Evolutionary conservation across 2,797 vertebrate species (phyloP).

Genomic region (Aratinga solstitialis): DNA sequence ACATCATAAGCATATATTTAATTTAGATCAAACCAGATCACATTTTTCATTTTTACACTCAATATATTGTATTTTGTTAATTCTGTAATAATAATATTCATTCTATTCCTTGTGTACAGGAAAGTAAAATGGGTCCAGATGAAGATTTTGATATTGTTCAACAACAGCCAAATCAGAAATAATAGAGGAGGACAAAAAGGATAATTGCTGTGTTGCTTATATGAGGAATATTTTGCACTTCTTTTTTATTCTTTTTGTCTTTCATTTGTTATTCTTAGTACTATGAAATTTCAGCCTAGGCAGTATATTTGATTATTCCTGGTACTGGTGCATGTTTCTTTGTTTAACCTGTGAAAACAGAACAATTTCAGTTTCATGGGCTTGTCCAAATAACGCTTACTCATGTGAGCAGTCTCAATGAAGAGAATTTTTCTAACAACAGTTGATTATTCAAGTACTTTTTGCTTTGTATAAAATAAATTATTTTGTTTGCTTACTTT

Average conservation of each 20-base stretch:
- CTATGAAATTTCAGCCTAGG: background rate
- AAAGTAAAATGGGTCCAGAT: background rate
- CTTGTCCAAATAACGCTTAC: background rate
- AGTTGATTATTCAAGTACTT: background rate
- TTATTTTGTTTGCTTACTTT: background rate
- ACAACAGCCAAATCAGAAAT: background rate
- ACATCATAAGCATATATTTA: background rate
- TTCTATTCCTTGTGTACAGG: background rate
- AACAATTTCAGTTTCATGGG: background rate
- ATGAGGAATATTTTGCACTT: background rate
- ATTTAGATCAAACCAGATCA: background rate
- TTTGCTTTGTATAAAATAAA: background rate
- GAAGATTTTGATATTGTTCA: background rate
- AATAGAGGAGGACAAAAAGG: background rate
- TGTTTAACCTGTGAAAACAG: background rate
- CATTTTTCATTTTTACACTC: background rate
- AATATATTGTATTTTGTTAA: background rate
- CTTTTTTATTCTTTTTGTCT: background rate
- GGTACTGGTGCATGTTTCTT: background rate
- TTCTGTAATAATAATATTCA: background rate
- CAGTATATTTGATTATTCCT: background rate
- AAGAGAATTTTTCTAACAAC: background rate
- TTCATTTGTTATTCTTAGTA: background rate
- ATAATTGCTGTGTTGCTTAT: background rate
- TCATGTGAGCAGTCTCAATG: background rate